Evolutionary conservation across 2,888 invertebrate genomes (phyloP), one percentile per base, ranked within the genome.

Genomic region (Melikaiella ostensackeni): DNA sequence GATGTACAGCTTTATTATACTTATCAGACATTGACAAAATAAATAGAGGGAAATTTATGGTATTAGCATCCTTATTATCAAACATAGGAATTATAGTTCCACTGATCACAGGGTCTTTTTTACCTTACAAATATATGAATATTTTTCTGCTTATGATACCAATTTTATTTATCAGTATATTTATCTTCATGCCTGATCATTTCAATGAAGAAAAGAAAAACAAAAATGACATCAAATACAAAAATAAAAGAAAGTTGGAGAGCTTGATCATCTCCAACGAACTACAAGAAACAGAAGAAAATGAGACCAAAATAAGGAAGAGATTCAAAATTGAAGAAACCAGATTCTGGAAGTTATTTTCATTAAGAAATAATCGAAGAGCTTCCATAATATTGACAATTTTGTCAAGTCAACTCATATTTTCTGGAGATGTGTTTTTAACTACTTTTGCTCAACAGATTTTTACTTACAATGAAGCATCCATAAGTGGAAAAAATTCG

Each of bases 161-260:
- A 75, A 81, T 92, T 79, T 92, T 92, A 1, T 93, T 94, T 85
- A 92, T 94, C n/a, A 88, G 93, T 1, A 92, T 93, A 1, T 93
- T 94, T 87, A 91, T 93, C 70, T 93, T 93, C 57, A 93, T 95
- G 92, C 95, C 95, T 0, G 95, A 95, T n/a, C n/a, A 46, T n/a
- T 46, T n/a, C 7, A 0, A 7, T 19, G n/a, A n/a, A n/a, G n/a
- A n/a, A 46, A 46, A 46, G 7, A 64, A 6, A 6, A 42, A 9
- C 35, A 42, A 6, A 42, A 21, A 35, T 35, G 7, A 8, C 35
- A 35, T 8, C 9, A 2, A 35, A 9, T 13, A 7, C 2, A 13
- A 38, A 38, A 7, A 2, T 46, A n/a, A 64, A 24, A 16, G 42
- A 13, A 42, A 19, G 0, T 5, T 2, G 19, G n/a, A 46, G 2